phyloP scores from a whole-genome alignment of 2,113 vertebrate genomes.

The Corythornis vintsioides region DNA sequence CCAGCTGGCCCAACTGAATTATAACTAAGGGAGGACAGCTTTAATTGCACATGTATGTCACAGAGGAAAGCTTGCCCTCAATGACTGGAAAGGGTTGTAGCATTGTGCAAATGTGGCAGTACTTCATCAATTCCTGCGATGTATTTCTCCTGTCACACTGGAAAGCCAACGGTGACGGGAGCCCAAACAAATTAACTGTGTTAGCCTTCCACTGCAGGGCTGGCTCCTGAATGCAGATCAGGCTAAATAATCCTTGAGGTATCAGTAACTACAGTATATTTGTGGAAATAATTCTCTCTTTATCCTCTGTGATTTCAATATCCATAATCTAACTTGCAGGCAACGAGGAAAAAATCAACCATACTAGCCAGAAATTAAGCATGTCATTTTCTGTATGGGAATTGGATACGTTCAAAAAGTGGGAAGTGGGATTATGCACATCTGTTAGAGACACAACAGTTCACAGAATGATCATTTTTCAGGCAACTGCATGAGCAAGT shows the following conservation, averaged over 20 bases:
- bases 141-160: conserved; percentile 22
- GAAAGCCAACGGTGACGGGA: conserved; percentile 46
- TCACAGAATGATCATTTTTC: background rate
- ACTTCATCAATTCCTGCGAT: background rate
- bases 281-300: conserved; percentile 30
- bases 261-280: background rate
- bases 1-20: background rate
- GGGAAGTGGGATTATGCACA: background rate
- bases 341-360: conserved; percentile 8
- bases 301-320: background rate
- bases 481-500: background rate
- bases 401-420: background rate
- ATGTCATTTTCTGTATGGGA: background rate
- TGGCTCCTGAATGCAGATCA: conserved; percentile 43
- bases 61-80: background rate
- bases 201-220: conserved; percentile 5
- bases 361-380: background rate
- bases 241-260: conserved; percentile 7
- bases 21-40: background rate
- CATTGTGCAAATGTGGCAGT: background rate
- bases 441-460: conserved; percentile 9
- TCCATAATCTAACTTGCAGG: background rate
- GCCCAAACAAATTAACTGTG: conserved; percentile 58
- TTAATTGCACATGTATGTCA: background rate
- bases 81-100: background rate